Percentiles rank a stretch among this genome's conserved stretches.
phyloP scores from a whole-genome alignment of 2,113 vertebrate genomes.

The Felis chaus region DNA sequence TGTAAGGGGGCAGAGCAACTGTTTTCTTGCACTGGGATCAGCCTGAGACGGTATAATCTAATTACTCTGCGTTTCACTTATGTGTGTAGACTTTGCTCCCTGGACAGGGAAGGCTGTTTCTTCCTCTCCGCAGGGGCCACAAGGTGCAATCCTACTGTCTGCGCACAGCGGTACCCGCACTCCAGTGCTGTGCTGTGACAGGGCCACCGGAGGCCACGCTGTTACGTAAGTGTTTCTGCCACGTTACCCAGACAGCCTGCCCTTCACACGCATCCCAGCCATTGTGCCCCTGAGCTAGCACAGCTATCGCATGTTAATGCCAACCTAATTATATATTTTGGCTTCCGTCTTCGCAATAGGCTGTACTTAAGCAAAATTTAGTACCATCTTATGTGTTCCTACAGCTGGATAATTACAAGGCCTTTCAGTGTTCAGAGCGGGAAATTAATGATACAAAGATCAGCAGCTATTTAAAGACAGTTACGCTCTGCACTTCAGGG shows the following conservation, averaged over 20 bases:
- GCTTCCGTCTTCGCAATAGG: conserved; percentile 80
- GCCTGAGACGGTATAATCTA: conserved; percentile 63
- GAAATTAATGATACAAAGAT: conserved; percentile 78
- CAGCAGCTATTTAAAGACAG: conserved; percentile 78
- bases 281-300: conserved; percentile 70
- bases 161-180: conserved; percentile 70
- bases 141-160: conserved; percentile 65
- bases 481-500: conserved; percentile 46
- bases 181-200: conserved; percentile 68
- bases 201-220: conserved; percentile 75
- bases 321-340: conserved; percentile 82
- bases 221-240: conserved; percentile 82
- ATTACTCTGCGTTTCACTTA: conserved; percentile 70
- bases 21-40: conserved; percentile 57
- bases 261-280: conserved; percentile 81
- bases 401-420: conserved; percentile 86
- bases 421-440: conserved; percentile 77
- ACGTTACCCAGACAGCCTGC: conserved; percentile 81
- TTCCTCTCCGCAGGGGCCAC: conserved; percentile 45
- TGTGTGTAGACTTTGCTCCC: conserved; percentile 67
- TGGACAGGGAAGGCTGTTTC: conserved; percentile 68
- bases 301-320: conserved; percentile 80
- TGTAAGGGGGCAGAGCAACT: conserved; percentile 42
- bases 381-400: conserved; percentile 75
- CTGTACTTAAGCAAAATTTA: conserved; percentile 84